A percentile compares a stretch with the other conserved stretches of the same genome.
Conservation (phyloP, 2,113 vertebrate species). For the Clarias macrocephalus region DNA sequence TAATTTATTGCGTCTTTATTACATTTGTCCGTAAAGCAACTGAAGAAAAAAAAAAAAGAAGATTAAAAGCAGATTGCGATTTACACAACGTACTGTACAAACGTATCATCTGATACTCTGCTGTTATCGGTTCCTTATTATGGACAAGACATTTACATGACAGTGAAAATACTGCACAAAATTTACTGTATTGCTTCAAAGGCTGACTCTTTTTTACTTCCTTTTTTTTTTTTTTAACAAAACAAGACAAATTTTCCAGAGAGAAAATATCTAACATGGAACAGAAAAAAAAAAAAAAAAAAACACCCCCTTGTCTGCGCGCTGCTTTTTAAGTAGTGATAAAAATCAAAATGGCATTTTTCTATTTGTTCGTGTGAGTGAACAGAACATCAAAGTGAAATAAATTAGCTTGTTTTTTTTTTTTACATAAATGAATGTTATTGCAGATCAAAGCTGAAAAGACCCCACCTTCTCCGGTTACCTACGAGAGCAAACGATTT, state of each 20-base stretch:
- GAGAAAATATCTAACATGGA: background rate
- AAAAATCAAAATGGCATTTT: background rate
- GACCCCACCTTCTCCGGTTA: background rate
- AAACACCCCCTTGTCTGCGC: background rate
- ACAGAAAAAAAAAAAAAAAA: background rate
- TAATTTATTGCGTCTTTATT: constrained; percentile 80
- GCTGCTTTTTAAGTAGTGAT: background rate
- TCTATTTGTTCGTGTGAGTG: background rate
- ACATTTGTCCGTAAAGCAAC: constrained; percentile 59
- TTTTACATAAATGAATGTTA: background rate
- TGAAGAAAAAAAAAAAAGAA: constrained; percentile 53
- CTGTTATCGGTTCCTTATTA: constrained; percentile 27
- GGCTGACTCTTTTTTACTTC: background rate
- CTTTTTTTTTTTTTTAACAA: background rate
- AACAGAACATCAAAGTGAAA: background rate
- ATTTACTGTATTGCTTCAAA: constrained; percentile 48
- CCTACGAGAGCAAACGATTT: background rate
- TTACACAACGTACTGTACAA: constrained; percentile 72
- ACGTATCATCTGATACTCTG: constrained; percentile 55
- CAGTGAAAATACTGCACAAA: constrained; percentile 65
- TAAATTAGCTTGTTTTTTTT: background rate
- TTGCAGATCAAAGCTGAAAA: background rate
- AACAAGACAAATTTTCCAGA: background rate
- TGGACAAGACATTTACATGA: constrained; percentile 42
- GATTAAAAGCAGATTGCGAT: constrained; percentile 69